Conservation (phyloP, 2,797 vertebrate genomes). For the Pseudocheirus occidentalis region DNA sequence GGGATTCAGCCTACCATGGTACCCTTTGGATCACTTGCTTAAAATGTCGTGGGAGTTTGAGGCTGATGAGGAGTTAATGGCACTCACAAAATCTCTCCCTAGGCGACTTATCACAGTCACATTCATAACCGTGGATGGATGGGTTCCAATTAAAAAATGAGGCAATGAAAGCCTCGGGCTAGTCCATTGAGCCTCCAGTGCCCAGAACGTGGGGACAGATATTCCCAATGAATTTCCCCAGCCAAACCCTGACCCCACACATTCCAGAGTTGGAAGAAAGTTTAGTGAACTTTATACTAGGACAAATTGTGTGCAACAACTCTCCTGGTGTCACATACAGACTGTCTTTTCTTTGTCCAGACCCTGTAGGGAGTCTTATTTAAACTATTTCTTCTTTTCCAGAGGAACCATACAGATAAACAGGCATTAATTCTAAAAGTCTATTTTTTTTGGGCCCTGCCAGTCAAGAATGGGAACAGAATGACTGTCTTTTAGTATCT, state of each 20-base stretch:
- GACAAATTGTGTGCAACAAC: not conserved
- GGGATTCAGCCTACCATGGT: not conserved
- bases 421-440: not conserved
- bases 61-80: not conserved
- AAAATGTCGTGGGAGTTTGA: not conserved
- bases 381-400: not conserved
- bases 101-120: not conserved
- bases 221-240: not conserved
- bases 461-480: not conserved
- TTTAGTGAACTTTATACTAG: not conserved
- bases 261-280: not conserved
- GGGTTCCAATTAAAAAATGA: not conserved
- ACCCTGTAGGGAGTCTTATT: not conserved
- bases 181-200: not conserved
- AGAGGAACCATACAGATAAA: not conserved
- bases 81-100: not conserved
- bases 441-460: not conserved
- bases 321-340: not conserved
- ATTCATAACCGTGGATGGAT: not conserved
- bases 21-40: not conserved
- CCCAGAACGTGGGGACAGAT: not conserved
- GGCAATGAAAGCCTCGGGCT: not conserved
- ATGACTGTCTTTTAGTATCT: not conserved
- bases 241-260: not conserved
- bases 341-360: not conserved